A percentile compares a stretch with the other conserved stretches of the same genome.
Evolutionary conservation across 2,797 vertebrate species (phyloP).

Genomic region (Phrynocephalus forsythii): DNA sequence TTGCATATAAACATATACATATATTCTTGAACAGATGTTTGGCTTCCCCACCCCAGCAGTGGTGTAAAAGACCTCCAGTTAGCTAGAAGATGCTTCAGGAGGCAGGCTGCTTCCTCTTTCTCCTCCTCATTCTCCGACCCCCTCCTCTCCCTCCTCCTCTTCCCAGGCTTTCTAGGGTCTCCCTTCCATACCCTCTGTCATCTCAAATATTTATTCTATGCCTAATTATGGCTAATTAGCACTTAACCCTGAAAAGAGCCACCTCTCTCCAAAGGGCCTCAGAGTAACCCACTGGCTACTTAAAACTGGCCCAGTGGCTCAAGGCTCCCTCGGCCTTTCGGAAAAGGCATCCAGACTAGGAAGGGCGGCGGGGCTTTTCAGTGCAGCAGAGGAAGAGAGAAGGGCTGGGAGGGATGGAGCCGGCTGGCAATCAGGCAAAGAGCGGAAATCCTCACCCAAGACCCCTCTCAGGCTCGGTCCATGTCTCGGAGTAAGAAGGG

Average conservation of each 20-base stretch:
- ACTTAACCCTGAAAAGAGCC: slow-evolving; percentile 62
- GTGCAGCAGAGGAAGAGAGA: background rate
- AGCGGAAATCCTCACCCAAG: background rate
- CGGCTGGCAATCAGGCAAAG: fast-evolving
- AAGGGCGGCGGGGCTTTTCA: fast-evolving
- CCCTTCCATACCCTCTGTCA: background rate
- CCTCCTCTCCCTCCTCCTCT: background rate
- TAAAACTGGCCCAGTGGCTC: slow-evolving; percentile 35
- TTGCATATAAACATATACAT: no score
- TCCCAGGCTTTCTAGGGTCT: slow-evolving; percentile 18
- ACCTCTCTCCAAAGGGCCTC: slow-evolving; percentile 34
- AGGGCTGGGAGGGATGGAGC: fast-evolving
- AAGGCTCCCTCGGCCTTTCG: slow-evolving; percentile 13
- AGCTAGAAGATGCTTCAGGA: fast-evolving
- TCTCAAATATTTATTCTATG: slow-evolving; percentile 63
- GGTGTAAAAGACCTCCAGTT: background rate
- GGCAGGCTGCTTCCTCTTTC: background rate
- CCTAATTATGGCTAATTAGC: slow-evolving; percentile 70
- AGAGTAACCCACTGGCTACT: slow-evolving; percentile 55
- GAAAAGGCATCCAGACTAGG: background rate
- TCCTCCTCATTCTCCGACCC: background rate
- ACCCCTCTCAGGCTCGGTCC: fast-evolving
- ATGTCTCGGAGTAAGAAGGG: background rate
- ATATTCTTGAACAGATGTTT: fast-evolving
- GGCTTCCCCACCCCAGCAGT: background rate